Percentiles rank a stretch among this genome's conserved stretches.
Conservation (phyloP, 2,797 vertebrate species). For the Chromobotia macracanthus region DNA sequence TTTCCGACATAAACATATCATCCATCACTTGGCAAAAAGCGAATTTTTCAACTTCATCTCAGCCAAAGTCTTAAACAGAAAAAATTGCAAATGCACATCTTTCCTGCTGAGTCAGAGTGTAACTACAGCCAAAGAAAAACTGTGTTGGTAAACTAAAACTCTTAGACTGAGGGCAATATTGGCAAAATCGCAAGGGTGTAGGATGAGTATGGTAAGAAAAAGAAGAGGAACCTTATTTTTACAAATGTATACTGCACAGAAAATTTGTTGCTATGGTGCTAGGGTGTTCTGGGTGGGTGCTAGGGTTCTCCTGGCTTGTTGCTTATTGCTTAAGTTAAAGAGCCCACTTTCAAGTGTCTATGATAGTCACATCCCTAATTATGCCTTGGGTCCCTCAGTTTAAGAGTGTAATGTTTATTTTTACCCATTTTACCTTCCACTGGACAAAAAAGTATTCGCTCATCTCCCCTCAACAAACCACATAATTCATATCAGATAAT, state of each 20-base stretch:
- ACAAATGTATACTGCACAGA: neutral
- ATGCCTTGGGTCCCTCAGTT: too few relatives aligned
- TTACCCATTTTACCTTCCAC: too few relatives aligned
- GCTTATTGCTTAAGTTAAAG: neutral
- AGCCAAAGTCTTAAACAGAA: slow-evolving; percentile 18
- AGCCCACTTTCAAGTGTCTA: too few relatives aligned
- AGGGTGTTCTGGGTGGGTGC: neutral
- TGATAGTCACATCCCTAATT: too few relatives aligned
- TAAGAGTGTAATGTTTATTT: too few relatives aligned
- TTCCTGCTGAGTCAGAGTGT: slow-evolving; percentile 7
- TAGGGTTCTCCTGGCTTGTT: neutral
- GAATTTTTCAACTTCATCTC: slow-evolving; percentile 17
- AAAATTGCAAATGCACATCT: neutral
- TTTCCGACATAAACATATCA: slow-evolving; percentile 16
- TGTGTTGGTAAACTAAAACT: slow-evolving; percentile 20
- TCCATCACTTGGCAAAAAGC: slow-evolving; percentile 23
- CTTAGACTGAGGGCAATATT: neutral
- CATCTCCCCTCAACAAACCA: too few relatives aligned
- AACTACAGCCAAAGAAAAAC: slow-evolving; percentile 1
- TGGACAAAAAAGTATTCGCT: too few relatives aligned
- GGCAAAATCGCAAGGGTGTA: neutral
- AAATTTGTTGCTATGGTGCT: neutral
- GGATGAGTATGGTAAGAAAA: neutral
- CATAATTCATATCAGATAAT: too few relatives aligned
- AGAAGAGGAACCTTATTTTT: neutral